These are phyloP conservation scores for Nephrocerus scutellatus DNA, from an alignment of 2,888 invertebrate genomes.

Conservation along the genomic window DNA sequence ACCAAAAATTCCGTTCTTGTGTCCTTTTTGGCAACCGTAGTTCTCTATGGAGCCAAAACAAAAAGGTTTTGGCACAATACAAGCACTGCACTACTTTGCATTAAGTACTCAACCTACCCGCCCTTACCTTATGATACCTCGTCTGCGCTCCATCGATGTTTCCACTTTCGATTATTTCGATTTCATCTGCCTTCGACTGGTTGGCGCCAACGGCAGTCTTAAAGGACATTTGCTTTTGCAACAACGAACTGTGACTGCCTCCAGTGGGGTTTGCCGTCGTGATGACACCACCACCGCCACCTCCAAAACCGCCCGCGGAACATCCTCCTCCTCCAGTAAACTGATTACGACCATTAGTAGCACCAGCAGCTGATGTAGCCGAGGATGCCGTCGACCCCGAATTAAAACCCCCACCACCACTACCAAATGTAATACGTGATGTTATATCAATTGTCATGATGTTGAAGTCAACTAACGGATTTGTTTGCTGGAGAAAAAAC, in stretches of 20 bases:
- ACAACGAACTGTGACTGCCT: slow-evolving; percentile 36
- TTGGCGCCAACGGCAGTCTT: slow-evolving; percentile 39
- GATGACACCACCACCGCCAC: slow-evolving; percentile 44
- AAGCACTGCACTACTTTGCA: too few species aligned
- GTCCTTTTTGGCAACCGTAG: too few species aligned
- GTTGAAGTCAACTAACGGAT: too few species aligned
- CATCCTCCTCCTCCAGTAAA: slow-evolving; percentile 22
- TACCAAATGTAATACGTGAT: too few species aligned
- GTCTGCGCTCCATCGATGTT: slow-evolving; percentile 33
- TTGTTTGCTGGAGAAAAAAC: too few species aligned
- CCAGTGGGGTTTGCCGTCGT: slow-evolving; percentile 37
- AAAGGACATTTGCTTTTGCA: slow-evolving; percentile 44
- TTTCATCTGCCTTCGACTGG: slow-evolving; percentile 41
- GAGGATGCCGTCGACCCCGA: too few species aligned
- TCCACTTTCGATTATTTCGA: slow-evolving; percentile 42
- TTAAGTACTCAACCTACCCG: too few species aligned
- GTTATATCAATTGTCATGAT: too few species aligned
- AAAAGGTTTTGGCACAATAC: too few species aligned
- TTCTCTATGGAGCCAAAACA: too few species aligned
- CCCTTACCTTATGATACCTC: slow-evolving; percentile 39
- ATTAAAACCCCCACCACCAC: too few species aligned
- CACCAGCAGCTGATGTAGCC: slow-evolving; percentile 7
- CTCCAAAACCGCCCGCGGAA: slow-evolving; percentile 20
- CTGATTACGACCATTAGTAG: slow-evolving; percentile 25
- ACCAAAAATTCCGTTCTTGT: too few species aligned